Evolutionary conservation across 2,113 vertebrate genomes (phyloP), one percentile per base, ranked within the genome.

Genomic region (Astur gentilis): DNA sequence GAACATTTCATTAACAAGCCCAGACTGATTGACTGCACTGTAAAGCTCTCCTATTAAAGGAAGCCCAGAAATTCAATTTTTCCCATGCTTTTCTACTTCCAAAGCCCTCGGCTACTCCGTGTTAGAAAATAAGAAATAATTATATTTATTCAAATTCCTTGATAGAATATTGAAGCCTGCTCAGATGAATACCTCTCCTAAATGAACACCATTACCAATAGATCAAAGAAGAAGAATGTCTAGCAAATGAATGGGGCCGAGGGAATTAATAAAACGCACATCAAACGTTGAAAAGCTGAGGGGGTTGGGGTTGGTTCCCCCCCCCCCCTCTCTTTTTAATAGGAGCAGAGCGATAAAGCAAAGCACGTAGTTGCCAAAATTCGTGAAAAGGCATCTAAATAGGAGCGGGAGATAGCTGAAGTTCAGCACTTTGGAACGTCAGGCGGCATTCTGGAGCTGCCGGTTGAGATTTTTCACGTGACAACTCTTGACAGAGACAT

Each of bases 261-360:
- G 65, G 42, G 77, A 82, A 94, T 93, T 87, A 89, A 78, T 58
- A 93, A 89, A 94, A 76, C n/a, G 67, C 80, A 75, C 72, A 87
- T 73, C 64, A 78, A 89, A 82, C 9, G 2, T 2, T 50, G 45
- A 62, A 81, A 94, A 81, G 42, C 64, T 11, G 27, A 52, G 34
- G 6, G 20, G 23, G 47, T 7, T 19, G 13, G 34, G 40, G 2
- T 7, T 38, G 40, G 40, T 13, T 27, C 7, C 40, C 40, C 40
- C 40, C 40, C 40, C 10, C 38, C 6, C 49, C 10, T 13, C 15
- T 11, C 31, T 69, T 80, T 80, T 80, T 57, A 67, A 61, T 27
- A 70, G 65, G 12, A 67, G 31, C 23, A 21, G 47, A 52, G 47
- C 3, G 36, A 79, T 44, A 40, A 82, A 78, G 81, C 49, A 5